A percentile compares a stretch with the other conserved stretches of the same genome.
Conservation (phyloP, 2,797 vertebrate genomes). For the Malurus leucopterus region DNA sequence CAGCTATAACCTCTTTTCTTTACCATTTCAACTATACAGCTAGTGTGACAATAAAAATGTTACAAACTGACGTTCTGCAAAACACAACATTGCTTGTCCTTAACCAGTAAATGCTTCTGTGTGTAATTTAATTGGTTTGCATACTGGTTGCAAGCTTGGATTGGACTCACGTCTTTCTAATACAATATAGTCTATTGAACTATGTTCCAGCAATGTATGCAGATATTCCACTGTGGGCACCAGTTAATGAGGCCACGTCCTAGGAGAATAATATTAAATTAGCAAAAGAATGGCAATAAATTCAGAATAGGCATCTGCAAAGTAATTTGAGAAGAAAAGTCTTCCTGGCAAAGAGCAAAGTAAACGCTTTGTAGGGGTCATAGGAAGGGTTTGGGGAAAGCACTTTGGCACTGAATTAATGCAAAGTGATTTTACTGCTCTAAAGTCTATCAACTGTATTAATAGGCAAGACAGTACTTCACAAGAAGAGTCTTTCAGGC, state of each 20-base stretch:
- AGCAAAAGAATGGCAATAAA: constrained; percentile 34
- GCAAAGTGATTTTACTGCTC: background rate
- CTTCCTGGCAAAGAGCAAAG: constrained; percentile 19
- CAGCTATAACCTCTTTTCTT: background rate
- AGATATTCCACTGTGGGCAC: background rate
- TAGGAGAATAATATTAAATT: background rate
- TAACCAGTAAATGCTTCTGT: background rate
- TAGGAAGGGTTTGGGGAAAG: background rate
- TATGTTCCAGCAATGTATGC: background rate
- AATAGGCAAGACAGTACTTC: background rate
- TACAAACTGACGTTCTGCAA: background rate
- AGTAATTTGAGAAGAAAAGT: constrained; percentile 12
- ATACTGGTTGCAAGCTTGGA: background rate
- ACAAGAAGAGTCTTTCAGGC: background rate
- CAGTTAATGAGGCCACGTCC: background rate
- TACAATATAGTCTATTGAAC: background rate
- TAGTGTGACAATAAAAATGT: background rate
- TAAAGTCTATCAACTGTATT: background rate
- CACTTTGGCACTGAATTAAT: background rate
- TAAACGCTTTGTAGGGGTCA: background rate
- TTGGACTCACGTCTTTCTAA: background rate
- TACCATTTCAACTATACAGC: background rate
- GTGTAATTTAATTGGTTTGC: background rate
- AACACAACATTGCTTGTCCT: background rate
- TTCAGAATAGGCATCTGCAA: background rate